A percentile compares a stretch with the other conserved stretches of the same genome.
These are phyloP conservation scores for Rhabdophis nuchalis DNA, from an alignment of 2,797 vertebrate genomes.

Conservation along the genomic window DNA sequence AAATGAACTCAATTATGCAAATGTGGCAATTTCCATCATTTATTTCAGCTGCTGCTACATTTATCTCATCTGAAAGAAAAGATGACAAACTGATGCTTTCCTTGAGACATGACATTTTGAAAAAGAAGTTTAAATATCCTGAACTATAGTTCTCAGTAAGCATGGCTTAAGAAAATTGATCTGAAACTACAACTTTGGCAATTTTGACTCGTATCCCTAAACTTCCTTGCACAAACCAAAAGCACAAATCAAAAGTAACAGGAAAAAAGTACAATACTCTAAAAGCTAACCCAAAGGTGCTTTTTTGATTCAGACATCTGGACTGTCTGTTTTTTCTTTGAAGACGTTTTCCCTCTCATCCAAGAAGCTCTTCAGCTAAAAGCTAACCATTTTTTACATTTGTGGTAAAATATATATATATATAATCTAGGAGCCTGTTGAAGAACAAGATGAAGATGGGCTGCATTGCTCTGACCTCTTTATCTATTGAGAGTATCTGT, in stretches of 20 bases:
- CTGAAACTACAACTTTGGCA: neutral
- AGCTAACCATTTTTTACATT: neutral
- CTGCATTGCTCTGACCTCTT: neutral
- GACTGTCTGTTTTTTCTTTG: too few species aligned
- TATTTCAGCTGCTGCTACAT: neutral
- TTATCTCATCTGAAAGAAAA: neutral
- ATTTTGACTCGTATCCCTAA: neutral
- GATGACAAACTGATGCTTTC: too few species aligned
- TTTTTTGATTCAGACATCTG: too few species aligned
- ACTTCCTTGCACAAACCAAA: neutral
- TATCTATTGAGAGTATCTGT: neutral
- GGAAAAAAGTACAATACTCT: neutral
- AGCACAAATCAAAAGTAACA: neutral
- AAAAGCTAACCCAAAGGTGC: too few species aligned
- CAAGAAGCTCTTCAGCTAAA: neutral
- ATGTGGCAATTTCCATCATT: neutral
- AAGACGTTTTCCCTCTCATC: too few species aligned
- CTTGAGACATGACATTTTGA: neutral
- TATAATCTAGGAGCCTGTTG: neutral
- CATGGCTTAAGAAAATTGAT: neutral
- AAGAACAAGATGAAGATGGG: neutral
- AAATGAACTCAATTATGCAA: neutral
- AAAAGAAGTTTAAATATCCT: neutral
- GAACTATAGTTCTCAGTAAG: neutral
- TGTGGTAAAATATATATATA: neutral